phyloP scores from a whole-genome alignment of 2,113 vertebrate species.

The Anguilla japonica region DNA sequence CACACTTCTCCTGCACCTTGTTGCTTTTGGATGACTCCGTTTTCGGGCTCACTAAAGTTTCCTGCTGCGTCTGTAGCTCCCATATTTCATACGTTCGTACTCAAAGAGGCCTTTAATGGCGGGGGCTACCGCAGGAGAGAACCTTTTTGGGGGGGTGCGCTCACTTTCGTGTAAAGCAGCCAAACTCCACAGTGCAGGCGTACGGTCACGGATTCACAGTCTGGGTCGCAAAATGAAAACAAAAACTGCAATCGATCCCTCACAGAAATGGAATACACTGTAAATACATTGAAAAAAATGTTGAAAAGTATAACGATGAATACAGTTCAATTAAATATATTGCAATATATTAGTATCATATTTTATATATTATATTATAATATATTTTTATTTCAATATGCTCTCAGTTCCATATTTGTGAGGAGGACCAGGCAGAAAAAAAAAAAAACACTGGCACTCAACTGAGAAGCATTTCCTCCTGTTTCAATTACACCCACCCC shows the following conservation, averaged over 20 bases:
- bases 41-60: neutral
- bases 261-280: no score
- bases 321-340: no score
- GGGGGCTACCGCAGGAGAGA: neutral
- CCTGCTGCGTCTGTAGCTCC: neutral
- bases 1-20: neutral
- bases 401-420: no score
- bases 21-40: neutral
- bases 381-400: no score
- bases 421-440: no score
- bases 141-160: neutral
- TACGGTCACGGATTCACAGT: conserved; percentile 21
- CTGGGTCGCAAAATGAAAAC: conserved; percentile 19
- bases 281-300: no score
- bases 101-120: neutral
- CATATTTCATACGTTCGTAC: no score
- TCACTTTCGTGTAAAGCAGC: conserved; percentile 25
- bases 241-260: no score
- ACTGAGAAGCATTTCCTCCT: neutral
- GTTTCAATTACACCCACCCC: neutral
- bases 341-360: no score
- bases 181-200: neutral
- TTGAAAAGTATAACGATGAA: no score
- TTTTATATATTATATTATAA: no score
- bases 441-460: neutral